Evolutionary conservation across 1,140 invertebrate genomes (phyloP).

Genomic region (Doryteuthis pealeii): DNA sequence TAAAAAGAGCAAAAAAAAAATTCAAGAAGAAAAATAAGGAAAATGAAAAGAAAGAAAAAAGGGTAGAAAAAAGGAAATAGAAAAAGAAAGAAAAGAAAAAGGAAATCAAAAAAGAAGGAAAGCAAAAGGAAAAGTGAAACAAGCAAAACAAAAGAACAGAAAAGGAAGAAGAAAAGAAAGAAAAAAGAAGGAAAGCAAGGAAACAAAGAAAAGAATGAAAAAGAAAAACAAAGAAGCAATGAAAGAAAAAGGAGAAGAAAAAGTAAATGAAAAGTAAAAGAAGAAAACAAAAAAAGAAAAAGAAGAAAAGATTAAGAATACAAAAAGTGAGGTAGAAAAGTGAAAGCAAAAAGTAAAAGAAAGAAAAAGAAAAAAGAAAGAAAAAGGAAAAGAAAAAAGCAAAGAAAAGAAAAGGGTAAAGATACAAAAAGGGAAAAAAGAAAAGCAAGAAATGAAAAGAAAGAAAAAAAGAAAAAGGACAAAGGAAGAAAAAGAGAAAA

Average conservation of each 20-base stretch:
- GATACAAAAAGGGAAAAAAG: not conserved
- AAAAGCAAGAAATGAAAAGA: not conserved
- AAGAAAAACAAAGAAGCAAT: not conserved
- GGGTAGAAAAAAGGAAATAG: not conserved
- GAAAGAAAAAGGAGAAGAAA: not conserved
- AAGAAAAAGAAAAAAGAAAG: not conserved
- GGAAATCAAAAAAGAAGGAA: not conserved
- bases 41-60: not conserved
- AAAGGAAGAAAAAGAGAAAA: not conserved
- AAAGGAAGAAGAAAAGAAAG: not conserved
- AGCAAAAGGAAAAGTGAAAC: not conserved
- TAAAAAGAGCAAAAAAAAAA: not conserved
- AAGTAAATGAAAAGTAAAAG: not conserved
- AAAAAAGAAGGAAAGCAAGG: not conserved
- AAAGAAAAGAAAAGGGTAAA: not conserved
- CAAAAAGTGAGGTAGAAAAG: not conserved
- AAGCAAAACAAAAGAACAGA: not conserved
- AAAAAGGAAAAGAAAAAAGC: not conserved
- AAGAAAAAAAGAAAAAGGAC: not conserved
- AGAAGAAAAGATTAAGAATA: not conserved
- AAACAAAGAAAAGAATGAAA: not conserved
- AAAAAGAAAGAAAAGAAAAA: not conserved
- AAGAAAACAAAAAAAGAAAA: not conserved
- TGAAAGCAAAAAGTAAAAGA: not conserved
- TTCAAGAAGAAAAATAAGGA: not conserved